Base-by-base conservation (phyloP, 1,140 invertebrate genomes). In the Tetraneura akinire region DNA sequence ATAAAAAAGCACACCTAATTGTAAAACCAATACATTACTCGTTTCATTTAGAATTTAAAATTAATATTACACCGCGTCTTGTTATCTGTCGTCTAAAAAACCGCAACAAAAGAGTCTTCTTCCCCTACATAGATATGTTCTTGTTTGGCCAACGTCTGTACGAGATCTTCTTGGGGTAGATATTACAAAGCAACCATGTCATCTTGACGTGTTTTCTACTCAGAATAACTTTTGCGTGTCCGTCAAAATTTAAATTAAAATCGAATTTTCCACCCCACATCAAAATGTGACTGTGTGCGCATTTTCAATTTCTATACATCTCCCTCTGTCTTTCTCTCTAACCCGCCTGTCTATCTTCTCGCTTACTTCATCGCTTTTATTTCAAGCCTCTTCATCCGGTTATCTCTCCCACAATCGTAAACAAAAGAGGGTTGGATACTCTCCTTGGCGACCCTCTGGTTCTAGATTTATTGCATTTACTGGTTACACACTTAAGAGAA, bases 201-300 rank as follows among this genome's bases (percentile, higher is more conserved):
- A 71, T 71, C 45, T 71, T 51, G 68, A 71, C 68, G 49, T 71
- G 68, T 16, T 71, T 71, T 71, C 18, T 29, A 51, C 68, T 51
- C 45, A 51, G 47, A 49, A 29, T 71, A 71, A 71, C 68, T 71
- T 71, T 71, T 4, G 23, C 47, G 26, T 71, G 68, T 71, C 68
- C 68, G 23, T 71, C 68, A 51, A 71, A 71, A 71, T 71, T 71
- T 71, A 71, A 71, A 71, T 71, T 71, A 71, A 71, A 71, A 71
- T 71, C 68, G 68, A 71, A 71, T 71, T 51, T 71, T 71, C 68
- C 68, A 71, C 68, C 68, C 68, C 68, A 71, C 26, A 14, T 71
- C 68, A 71, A 71, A 68, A 71, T 51, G 45, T 51, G 23, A 71
- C 68, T 51, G 68, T 51, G 10, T 21, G 16, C 16, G 23, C 45